phyloP scores from a whole-genome alignment of 2,797 vertebrate genomes.

The Uromys caudimaculatus region DNA sequence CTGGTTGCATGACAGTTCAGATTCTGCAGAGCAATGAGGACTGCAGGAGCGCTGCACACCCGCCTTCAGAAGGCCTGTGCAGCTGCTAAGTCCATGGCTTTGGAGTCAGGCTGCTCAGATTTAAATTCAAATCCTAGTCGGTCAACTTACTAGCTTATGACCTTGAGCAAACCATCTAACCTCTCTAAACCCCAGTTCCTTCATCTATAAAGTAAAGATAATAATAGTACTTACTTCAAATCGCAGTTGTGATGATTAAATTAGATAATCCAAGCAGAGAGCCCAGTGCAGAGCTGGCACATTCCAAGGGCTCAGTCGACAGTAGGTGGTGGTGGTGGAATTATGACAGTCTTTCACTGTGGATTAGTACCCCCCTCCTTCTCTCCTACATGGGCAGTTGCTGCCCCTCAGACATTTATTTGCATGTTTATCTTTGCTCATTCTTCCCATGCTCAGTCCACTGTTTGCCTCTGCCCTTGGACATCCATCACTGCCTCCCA shows the following conservation, averaged over 20 bases:
- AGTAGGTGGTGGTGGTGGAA: not conserved
- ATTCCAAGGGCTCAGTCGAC: slow-evolving; percentile 51
- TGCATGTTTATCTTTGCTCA: not conserved
- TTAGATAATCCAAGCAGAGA: slow-evolving; percentile 70
- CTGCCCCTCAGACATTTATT: not conserved
- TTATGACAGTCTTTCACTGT: not conserved
- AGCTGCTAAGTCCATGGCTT: slow-evolving; percentile 69
- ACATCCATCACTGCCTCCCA: slow-evolving; percentile 3
- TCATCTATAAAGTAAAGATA: slow-evolving; percentile 72
- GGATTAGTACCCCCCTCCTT: not conserved
- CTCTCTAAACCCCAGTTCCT: slow-evolving; percentile 69
- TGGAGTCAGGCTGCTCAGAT: slow-evolving; percentile 69
- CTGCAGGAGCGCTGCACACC: slow-evolving; percentile 69
- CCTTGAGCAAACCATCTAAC: slow-evolving; percentile 79
- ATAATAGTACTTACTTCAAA: slow-evolving; percentile 67
- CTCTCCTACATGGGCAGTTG: not conserved
- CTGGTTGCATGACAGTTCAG: slow-evolving; percentile 60
- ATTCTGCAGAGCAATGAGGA: slow-evolving; percentile 70
- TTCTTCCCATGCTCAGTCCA: not conserved
- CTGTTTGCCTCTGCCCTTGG: slow-evolving; percentile 56
- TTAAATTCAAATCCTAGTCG: slow-evolving; percentile 80
- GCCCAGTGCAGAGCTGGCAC: slow-evolving; percentile 50
- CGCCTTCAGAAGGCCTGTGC: slow-evolving; percentile 60
- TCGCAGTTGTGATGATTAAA: slow-evolving; percentile 63
- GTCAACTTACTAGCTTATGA: slow-evolving; percentile 77